Evolutionary conservation across 1,140 invertebrate genomes (phyloP).

Genomic region (Saccostrea echinata): DNA sequence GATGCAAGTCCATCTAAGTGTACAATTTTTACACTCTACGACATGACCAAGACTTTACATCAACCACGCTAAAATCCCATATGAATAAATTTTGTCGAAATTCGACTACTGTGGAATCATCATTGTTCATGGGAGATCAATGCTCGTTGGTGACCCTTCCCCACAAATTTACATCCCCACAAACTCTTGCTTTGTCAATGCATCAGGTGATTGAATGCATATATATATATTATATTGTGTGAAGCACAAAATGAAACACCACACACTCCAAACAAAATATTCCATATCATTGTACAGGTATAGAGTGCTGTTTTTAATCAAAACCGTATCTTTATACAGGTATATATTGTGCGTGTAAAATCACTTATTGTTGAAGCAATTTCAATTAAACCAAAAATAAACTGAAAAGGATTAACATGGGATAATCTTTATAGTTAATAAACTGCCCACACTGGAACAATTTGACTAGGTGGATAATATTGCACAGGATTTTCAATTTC

Average conservation of each 20-base stretch:
- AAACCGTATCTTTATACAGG: background rate
- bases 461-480: background rate
- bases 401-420: background rate
- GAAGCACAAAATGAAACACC: background rate
- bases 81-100: no score
- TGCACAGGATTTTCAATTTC: background rate
- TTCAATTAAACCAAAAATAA: no score
- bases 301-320: background rate
- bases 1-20: background rate
- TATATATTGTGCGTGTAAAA: background rate
- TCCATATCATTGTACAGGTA: background rate
- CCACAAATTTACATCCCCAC: no score
- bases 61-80: no score
- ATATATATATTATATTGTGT: no score
- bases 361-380: background rate
- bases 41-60: no score
- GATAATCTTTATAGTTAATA: background rate
- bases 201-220: no score
- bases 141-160: no score
- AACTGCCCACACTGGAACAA: background rate
- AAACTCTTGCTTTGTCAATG: no score
- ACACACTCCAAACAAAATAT: background rate
- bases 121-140: no score
- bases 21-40: no score
- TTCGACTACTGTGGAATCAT: no score